Evolutionary conservation across 1,140 invertebrate species (phyloP), one percentile per base, ranked within the genome.

Genomic region (Callitettix versicolor): DNA sequence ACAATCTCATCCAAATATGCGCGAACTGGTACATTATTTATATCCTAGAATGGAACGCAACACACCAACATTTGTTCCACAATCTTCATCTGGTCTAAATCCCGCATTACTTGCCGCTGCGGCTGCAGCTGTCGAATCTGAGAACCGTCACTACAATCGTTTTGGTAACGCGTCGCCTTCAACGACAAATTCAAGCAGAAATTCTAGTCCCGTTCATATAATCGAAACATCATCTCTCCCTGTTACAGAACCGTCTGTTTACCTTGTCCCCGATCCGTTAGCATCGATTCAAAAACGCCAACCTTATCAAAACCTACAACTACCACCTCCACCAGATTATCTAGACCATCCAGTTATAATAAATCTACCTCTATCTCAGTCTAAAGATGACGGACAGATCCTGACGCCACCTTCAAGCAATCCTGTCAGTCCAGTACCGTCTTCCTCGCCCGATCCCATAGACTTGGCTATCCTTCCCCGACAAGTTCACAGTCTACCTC

Each of bases 401-500:
- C 62, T 75, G 1, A 82, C 81, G 1, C 80, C 82, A 0, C 79
- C 84, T 0, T 79, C 78, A 0, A 79, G 78, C 5, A 77, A 76
- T 57, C 73, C 76, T 2, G 72, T 73, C 12, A 69, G 55, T 46
- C 63, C 62, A 9, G 53, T 53, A 17, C 57, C 60, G 9, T 50
- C 75, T 72, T 62, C 76, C 2, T 79, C 79, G 47, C 84, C 71
- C 1, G 76, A 78, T 60, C 74, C 78, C 18, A 67, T 78, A 12
- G 77, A 77, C 43, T 63, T 77, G 2, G 70, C 71, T 26, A 71
- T 76, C 55, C 47, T 75, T 55, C 41, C 55, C 15, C 74, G 74
- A 38, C 81, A 83, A 58, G 76, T 76, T 48, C 73, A 85, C 18
- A 85, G 79, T 34, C 67, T 89, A 42, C 86, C 86, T 9, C 79